Conservation (phyloP, 2,888 invertebrate genomes). For the Leptinotarsa haldemani region DNA sequence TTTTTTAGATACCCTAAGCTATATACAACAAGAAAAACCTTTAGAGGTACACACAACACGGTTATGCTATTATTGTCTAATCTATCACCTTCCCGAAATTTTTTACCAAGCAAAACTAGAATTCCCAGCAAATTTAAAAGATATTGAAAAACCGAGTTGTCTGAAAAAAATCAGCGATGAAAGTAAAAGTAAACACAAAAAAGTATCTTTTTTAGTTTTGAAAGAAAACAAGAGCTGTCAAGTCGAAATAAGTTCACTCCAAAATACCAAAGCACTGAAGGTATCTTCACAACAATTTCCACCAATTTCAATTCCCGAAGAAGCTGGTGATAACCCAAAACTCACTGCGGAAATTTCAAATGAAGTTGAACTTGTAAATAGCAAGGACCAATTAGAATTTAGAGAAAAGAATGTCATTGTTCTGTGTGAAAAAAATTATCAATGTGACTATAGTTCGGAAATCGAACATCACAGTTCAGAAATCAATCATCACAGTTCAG, state of each 20-base stretch:
- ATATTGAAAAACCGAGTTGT: slow-evolving; percentile 40
- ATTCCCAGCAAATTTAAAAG: slow-evolving; percentile 18
- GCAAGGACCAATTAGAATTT: neutral
- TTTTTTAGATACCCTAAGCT: slow-evolving; percentile 51
- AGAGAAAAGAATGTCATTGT: slow-evolving; percentile 19
- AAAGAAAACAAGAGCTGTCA: slow-evolving; percentile 48
- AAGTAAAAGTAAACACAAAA: slow-evolving; percentile 40
- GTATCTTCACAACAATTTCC: slow-evolving; percentile 34
- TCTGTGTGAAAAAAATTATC: slow-evolving; percentile 7
- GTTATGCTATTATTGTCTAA: slow-evolving; percentile 29
- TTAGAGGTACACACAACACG: slow-evolving; percentile 44
- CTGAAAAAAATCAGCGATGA: slow-evolving; percentile 39
- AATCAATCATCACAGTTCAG: neutral
- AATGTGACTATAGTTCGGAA: slow-evolving; percentile 6
- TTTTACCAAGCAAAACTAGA: slow-evolving; percentile 29
- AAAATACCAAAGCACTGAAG: slow-evolving; percentile 31
- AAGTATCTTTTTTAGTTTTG: slow-evolving; percentile 48
- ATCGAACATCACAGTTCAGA: neutral
- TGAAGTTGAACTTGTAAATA: slow-evolving; percentile 2
- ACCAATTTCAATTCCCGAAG: slow-evolving; percentile 7
- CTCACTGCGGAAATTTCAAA: neutral
- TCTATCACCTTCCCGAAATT: slow-evolving; percentile 29
- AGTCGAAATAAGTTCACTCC: slow-evolving; percentile 40
- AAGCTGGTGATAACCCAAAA: neutral
- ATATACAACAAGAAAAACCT: slow-evolving; percentile 42